Percentiles rank a stretch among this genome's conserved stretches.
Evolutionary conservation across 2,113 vertebrate species (phyloP).

Genomic region (Pachyramphus minor): DNA sequence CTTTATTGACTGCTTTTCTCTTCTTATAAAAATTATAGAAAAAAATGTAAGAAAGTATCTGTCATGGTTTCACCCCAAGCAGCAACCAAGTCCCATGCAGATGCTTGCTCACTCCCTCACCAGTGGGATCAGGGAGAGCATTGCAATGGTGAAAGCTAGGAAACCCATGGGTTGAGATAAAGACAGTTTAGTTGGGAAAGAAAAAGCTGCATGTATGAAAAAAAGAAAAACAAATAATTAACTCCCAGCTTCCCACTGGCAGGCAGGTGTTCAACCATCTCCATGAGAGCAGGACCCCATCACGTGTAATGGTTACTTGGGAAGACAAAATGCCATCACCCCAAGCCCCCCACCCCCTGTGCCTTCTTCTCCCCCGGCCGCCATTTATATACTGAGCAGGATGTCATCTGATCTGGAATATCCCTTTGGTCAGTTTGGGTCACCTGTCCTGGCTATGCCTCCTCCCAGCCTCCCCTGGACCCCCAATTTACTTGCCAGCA

Average conservation of each 20-base stretch:
- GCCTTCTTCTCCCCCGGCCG: neutral
- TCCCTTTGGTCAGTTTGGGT: neutral
- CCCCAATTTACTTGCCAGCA: neutral
- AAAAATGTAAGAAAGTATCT: neutral
- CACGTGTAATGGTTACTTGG: fast-evolving
- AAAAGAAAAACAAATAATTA: neutral
- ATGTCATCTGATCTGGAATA: neutral
- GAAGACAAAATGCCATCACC: neutral
- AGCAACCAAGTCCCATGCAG: neutral
- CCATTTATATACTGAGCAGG: neutral
- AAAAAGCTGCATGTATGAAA: neutral
- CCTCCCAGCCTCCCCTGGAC: neutral
- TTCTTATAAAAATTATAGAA: neutral
- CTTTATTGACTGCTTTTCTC: neutral
- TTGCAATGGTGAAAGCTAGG: neutral
- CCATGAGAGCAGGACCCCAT: too few species aligned
- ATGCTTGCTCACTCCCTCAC: neutral
- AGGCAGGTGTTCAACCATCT: neutral
- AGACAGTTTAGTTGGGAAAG: neutral
- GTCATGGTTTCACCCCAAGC: neutral
- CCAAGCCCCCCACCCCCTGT: neutral
- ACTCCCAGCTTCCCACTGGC: neutral
- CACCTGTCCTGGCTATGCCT: neutral
- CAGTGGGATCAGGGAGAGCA: neutral
- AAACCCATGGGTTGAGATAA: neutral